Evolutionary conservation across 1,140 invertebrate species (phyloP), one percentile per base, ranked within the genome.

Genomic region (Radopholus similis): DNA sequence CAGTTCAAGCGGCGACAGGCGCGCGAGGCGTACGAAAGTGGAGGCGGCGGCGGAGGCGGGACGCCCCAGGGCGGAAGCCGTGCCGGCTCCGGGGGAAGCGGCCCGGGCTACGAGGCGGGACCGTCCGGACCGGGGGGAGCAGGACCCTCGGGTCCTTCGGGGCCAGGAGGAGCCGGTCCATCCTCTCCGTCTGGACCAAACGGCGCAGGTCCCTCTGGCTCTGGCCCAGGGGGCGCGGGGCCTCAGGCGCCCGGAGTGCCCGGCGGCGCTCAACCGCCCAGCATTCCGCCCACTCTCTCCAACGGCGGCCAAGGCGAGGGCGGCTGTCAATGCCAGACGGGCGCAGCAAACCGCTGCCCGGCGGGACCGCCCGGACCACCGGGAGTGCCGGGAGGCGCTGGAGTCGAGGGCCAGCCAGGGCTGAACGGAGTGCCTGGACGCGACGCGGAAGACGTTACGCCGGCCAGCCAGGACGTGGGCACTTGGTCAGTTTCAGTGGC

Each of bases 341-440:
- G 72, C 1, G 38, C 38, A 9, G 59, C 59, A 30, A 76, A 80
- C 68, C 77, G 74, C 32, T 80, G 78, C 63, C 78, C 78, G 35
- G 67, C 80, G 40, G 77, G 77, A 63, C 77, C 77, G n/a, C 62
- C 73, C 8, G 77, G 75, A 70, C 75, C 77, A 13, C 71, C 75
- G 60, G 75, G 73, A 37, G 42, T 60, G 28, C 47, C 53, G 37
- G 73, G 73, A 2, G 32, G 53, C 2, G 60, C 77, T 21, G 74
- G 74, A 42, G 62, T 56, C 26, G 77, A 79, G 23, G 74, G 74
- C 26, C 15, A 53, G 6, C 54, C 55, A 13, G 75, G 75, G 38
- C 28, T 76, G 26, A 53, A 69, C 53, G 75, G 75, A 34, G 38
- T 77, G 34, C 71, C 74, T 40, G 75, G 74, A 23, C 51, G 38